Evolutionary conservation across 2,888 invertebrate species (phyloP).

Genomic region (Chrysopilus asiliformis): DNA sequence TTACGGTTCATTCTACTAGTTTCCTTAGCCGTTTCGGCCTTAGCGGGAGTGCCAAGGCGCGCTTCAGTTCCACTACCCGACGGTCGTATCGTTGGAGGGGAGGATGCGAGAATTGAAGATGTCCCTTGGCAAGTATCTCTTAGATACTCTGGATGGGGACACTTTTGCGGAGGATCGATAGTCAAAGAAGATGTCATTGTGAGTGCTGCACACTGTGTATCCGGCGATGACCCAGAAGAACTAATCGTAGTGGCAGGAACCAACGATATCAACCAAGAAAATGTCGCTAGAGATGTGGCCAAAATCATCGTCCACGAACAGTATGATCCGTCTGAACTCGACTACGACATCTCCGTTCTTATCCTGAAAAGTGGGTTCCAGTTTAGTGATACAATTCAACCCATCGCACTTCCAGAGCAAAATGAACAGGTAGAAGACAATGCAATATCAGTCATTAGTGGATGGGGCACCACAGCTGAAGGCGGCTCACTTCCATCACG

Average conservation of each 20-base stretch:
- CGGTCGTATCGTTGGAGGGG: not conserved
- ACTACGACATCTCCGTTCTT: conserved; percentile 15
- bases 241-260: not conserved
- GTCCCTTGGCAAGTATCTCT: not conserved
- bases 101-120: not conserved
- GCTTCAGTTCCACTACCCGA: not conserved
- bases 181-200: not conserved
- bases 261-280: not conserved
- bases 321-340: not conserved
- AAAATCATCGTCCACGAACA: not conserved
- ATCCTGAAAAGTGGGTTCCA: conserved; percentile 27
- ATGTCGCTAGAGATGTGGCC: not conserved
- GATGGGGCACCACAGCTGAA: conserved; percentile 16
- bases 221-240: not conserved
- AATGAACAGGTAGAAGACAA: conserved; percentile 15
- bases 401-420: conserved; percentile 30
- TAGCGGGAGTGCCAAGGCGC: no score
- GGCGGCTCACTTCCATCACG: not conserved
- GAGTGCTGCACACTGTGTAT: conserved; percentile 1
- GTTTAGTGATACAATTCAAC: conserved; percentile 29
- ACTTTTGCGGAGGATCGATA: not conserved
- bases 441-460: conserved; percentile 6
- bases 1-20: no score
- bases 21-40: no score
- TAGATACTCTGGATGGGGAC: not conserved